Evolutionary conservation across 1,140 invertebrate genomes (phyloP).

Genomic region (Cepaea nemoralis): DNA sequence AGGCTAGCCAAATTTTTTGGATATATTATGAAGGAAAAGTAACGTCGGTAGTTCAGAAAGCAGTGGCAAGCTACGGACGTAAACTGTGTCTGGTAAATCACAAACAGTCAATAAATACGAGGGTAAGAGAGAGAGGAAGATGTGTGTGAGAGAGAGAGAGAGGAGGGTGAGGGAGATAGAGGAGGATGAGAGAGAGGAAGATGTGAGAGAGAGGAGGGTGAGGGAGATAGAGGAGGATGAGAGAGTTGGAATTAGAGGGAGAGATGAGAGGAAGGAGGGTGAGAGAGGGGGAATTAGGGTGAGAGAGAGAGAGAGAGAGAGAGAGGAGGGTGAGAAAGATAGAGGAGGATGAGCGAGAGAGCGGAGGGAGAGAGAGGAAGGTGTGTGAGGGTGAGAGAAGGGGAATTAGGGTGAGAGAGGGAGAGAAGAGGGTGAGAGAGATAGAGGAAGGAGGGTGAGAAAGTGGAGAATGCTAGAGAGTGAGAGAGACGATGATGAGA

Average conservation of each 20-base stretch:
- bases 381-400: background rate
- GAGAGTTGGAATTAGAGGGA: background rate
- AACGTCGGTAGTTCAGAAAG: too few species aligned
- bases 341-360: background rate
- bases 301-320: background rate
- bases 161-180: too few species aligned
- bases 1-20: too few species aligned
- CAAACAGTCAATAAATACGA: too few species aligned
- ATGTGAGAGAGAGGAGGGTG: too few species aligned
- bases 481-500: too few species aligned
- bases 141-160: too few species aligned
- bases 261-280: background rate
- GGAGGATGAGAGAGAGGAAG: too few species aligned
- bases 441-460: conserved; percentile 43
- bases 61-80: too few species aligned
- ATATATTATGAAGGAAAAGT: too few species aligned
- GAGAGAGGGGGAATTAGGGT: background rate
- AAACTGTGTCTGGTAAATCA: too few species aligned
- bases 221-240: background rate
- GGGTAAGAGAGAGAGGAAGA: too few species aligned
- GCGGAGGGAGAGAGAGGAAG: background rate
- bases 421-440: background rate
- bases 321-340: background rate
- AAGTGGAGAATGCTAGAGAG: conserved; percentile 39
- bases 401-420: background rate